Evolutionary conservation across 2,797 vertebrate species (phyloP).

Genomic region (Chrosomus eos): DNA sequence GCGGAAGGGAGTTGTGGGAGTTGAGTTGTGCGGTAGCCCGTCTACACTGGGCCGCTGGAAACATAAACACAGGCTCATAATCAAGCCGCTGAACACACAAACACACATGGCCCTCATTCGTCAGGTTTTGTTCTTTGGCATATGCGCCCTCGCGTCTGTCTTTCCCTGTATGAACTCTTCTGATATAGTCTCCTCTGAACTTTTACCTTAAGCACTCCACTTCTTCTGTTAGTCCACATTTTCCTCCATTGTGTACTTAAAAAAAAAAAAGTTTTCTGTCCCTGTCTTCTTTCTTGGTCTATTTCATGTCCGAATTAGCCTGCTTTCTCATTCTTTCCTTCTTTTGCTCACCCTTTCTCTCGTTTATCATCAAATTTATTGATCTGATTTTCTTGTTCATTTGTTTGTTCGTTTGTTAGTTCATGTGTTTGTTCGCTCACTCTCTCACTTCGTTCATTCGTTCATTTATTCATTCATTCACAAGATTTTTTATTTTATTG

Average conservation of each 20-base stretch:
- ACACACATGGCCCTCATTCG: slow-evolving; percentile 48
- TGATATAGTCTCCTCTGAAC: background rate
- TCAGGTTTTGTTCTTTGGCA: slow-evolving; percentile 19
- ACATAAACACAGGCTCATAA: slow-evolving; percentile 50
- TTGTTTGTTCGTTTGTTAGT: background rate
- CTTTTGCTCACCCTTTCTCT: background rate
- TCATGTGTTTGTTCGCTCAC: background rate
- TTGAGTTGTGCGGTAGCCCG: slow-evolving; percentile 14
- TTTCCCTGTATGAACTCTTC: slow-evolving; percentile 13
- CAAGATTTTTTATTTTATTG: no score
- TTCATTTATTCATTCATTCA: no score
- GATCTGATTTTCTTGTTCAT: background rate
- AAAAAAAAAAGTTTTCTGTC: background rate
- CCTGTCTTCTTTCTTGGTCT: no score
- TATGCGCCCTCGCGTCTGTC: background rate
- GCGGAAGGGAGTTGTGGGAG: slow-evolving; percentile 37
- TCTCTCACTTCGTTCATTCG: no score
- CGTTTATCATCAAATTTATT: background rate
- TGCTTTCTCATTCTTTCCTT: background rate
- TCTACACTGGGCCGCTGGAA: slow-evolving; percentile 30
- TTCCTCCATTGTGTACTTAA: background rate
- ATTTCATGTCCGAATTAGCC: background rate
- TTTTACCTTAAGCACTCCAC: background rate
- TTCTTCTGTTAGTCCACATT: background rate
- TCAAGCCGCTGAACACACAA: slow-evolving; percentile 30